A percentile compares a stretch with the other conserved stretches of the same genome.
Conservation (phyloP, 2,113 vertebrate species). For the Actenoides hombroni region DNA sequence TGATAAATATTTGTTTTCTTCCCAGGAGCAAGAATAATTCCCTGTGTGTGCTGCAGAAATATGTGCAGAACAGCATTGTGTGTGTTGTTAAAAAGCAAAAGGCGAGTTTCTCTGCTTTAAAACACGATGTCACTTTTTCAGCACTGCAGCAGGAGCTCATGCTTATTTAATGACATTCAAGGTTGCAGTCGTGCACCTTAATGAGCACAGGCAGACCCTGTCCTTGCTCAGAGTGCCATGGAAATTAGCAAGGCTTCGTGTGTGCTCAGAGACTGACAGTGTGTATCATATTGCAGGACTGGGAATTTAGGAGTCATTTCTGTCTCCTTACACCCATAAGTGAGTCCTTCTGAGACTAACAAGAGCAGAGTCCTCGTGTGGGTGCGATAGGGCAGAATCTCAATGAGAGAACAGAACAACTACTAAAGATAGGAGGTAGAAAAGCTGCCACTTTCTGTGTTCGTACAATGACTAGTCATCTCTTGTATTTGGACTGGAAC, state of each 20-base stretch:
- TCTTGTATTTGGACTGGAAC: no score
- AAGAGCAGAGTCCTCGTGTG: background rate
- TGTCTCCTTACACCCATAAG: background rate
- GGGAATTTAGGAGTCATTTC: background rate
- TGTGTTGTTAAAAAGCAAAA: background rate
- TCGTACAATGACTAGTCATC: background rate
- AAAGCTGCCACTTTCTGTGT: background rate
- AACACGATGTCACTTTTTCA: slow-evolving; percentile 4
- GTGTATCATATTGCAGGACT: background rate
- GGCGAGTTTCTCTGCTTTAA: background rate
- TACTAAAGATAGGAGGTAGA: background rate
- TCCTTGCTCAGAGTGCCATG: background rate
- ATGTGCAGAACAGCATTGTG: background rate
- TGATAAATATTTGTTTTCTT: background rate
- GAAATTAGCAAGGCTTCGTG: background rate
- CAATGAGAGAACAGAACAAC: background rate
- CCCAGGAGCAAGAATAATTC: background rate
- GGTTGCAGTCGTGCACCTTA: slow-evolving; percentile 15
- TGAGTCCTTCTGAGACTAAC: background rate
- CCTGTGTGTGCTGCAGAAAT: background rate
- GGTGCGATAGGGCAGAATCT: background rate
- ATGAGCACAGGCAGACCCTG: background rate
- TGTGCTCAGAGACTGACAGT: background rate
- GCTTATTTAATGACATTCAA: slow-evolving; percentile 45
- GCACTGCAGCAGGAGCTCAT: slow-evolving; percentile 56